These are phyloP conservation scores for Gadopsis marmoratus DNA, from an alignment of 2,797 vertebrate genomes.

Conservation along the genomic window DNA sequence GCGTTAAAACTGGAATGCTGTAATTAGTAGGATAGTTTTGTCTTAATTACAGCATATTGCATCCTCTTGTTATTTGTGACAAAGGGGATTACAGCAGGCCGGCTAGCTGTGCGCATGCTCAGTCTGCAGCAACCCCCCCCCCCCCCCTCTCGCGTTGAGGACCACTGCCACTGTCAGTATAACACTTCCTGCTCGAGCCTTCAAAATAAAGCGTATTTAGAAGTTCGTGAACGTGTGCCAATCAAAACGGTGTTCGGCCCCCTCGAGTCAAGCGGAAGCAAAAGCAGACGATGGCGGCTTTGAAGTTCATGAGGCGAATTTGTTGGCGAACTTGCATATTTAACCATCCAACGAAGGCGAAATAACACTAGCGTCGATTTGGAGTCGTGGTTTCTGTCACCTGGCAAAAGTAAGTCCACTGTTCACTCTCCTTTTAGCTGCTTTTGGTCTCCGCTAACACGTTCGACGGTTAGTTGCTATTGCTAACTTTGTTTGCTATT, in stretches of 20 bases:
- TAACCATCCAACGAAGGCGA: not conserved
- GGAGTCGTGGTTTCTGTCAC: not conserved
- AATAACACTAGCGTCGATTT: not conserved
- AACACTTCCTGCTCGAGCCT: conserved; percentile 39
- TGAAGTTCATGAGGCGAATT: not conserved
- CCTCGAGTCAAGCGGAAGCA: too few relatives aligned
- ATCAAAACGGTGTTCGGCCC: too few relatives aligned
- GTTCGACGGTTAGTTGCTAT: not conserved
- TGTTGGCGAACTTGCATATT: too few relatives aligned
- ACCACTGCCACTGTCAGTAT: conserved; percentile 9
- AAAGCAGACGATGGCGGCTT: not conserved
- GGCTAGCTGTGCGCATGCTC: conserved; percentile 52
- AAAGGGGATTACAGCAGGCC: conserved; percentile 67
- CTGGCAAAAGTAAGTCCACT: not conserved
- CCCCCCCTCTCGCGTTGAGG: conserved; percentile 2
- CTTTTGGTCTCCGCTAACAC: not conserved
- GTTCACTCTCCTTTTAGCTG: too few relatives aligned
- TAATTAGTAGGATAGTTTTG: conserved; percentile 58
- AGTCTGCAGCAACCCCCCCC: conserved; percentile 15
- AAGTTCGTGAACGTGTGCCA: too few relatives aligned
- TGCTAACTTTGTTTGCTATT: not conserved
- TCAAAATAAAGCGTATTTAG: conserved; percentile 51
- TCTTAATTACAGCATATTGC: conserved; percentile 62
- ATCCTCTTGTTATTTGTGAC: conserved; percentile 65
- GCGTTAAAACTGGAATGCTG: not conserved